Base-by-base conservation (phyloP, 2,113 vertebrate genomes). In the Cacatua alba region DNA sequence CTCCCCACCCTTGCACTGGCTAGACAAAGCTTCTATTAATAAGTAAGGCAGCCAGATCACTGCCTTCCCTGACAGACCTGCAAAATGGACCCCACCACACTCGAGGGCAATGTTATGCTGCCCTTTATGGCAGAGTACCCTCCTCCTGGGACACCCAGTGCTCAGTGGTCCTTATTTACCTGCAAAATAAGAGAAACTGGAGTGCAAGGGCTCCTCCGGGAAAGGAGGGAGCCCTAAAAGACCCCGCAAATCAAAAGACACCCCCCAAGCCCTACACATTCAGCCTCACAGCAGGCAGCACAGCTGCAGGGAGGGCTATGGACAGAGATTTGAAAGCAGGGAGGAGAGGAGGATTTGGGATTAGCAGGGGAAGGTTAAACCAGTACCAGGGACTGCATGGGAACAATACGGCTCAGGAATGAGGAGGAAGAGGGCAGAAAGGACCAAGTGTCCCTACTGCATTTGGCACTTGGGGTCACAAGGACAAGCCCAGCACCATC, bases 231-330 rank as follows among this genome's bases (percentile, higher is more conserved):
- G 21, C 37, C 72, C 37, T 44, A 24, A 31, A 70, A 77, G 15
- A 52, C 31, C 19, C 33, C 55, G 16, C 8, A 60, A 41, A 62
- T 9, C 44, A 62, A 21, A 29, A 65, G 9, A 29, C 7, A 8
- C 5, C 28, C 12, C 9, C 17, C 25, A 5, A 39, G 43, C 15
- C 31, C 28, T 0, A 0, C 29, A n/a, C 60, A n/a, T 4, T 16
- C 52, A 88, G 12, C 63, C 63, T 23, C 5, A 2, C 29, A 29
- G 28, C 29, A 33, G 49, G 76, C 60, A 74, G 90, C 71, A 41
- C 17, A 86, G 87, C 39, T 0, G 0, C 41, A 64, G 43, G 4
- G 24, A 23, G 3, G 5, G 26, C 24, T 87, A 83, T 48, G 72
- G 35, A 53, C 25, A 3, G 62, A 41, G 63, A 90, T 80, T 17